A percentile compares a stretch with the other conserved stretches of the same genome.
Evolutionary conservation across 2,888 invertebrate genomes (phyloP).

Genomic region (Luperina testacea): DNA sequence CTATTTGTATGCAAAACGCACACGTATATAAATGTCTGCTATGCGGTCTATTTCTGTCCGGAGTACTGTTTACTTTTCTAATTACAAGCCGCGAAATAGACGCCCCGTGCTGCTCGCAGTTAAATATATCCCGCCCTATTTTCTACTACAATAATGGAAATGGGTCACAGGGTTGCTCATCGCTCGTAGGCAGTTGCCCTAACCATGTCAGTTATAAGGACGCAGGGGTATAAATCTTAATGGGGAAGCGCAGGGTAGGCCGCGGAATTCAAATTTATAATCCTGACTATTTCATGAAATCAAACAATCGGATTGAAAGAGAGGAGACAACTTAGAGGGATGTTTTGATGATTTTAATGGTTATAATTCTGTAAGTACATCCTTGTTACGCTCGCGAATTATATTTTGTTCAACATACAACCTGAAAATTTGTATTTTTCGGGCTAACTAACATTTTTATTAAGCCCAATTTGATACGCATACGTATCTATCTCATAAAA

Average conservation of each 20-base stretch:
- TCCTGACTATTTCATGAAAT: neutral
- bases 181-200: slow-evolving; percentile 33
- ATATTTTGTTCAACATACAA: neutral
- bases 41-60: slow-evolving; percentile 77
- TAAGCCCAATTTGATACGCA: neutral
- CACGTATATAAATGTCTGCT: slow-evolving; percentile 64
- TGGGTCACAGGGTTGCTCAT: slow-evolving; percentile 81
- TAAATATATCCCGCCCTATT: slow-evolving; percentile 85
- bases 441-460: neutral
- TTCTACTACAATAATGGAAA: slow-evolving; percentile 82
- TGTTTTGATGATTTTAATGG: neutral
- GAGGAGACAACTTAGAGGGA: too few relatives aligned
- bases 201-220: slow-evolving; percentile 7
- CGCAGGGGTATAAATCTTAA: neutral
- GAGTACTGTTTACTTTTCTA: slow-evolving; percentile 83
- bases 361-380: neutral
- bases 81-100: slow-evolving; percentile 83
- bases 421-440: neutral
- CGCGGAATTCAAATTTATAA: neutral
- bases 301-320: neutral
- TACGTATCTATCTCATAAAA: neutral
- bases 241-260: too few relatives aligned
- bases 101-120: slow-evolving; percentile 79
- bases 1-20: slow-evolving; percentile 61
- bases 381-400: neutral